Evolutionary conservation across 2,113 vertebrate species (phyloP).

Genomic region (Chlorodrepanis virens): DNA sequence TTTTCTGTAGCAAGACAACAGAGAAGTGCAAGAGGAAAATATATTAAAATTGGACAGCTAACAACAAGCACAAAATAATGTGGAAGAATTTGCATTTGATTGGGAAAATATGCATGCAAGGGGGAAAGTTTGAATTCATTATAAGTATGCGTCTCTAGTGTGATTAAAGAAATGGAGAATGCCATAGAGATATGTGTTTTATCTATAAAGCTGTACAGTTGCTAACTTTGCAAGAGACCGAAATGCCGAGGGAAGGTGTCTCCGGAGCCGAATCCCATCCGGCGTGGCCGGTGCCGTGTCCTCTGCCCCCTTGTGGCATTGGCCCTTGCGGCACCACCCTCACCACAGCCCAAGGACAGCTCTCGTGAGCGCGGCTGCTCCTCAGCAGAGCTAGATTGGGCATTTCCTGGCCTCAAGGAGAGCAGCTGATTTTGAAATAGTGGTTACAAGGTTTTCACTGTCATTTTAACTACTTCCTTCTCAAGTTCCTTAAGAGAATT

Average conservation of each 20-base stretch:
- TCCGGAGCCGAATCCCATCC: not conserved
- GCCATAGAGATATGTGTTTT: not conserved
- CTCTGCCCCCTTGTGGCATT: not conserved
- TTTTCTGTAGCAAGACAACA: not conserved
- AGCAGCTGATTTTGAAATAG: not conserved
- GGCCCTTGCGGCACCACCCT: not conserved
- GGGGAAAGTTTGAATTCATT: not conserved
- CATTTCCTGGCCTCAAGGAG: not conserved
- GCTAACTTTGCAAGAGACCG: not conserved
- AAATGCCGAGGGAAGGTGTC: not conserved
- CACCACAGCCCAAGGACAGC: fast-evolving
- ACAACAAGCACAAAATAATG: not conserved
- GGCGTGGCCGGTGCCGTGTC: not conserved
- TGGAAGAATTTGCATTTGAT: not conserved
- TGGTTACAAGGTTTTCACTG: not conserved
- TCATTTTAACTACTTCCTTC: not conserved
- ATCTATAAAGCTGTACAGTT: not conserved
- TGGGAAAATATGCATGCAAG: not conserved
- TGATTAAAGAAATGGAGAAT: not conserved
- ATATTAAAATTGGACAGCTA: not conserved
- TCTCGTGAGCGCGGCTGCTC: not conserved
- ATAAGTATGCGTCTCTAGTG: not conserved
- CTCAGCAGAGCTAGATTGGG: not conserved
- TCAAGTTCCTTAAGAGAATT: not conserved
- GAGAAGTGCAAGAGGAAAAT: not conserved